A percentile compares a stretch with the other conserved stretches of the same genome.
Conservation (phyloP, 2,888 invertebrate genomes). For the Argyresthia albistria region DNA sequence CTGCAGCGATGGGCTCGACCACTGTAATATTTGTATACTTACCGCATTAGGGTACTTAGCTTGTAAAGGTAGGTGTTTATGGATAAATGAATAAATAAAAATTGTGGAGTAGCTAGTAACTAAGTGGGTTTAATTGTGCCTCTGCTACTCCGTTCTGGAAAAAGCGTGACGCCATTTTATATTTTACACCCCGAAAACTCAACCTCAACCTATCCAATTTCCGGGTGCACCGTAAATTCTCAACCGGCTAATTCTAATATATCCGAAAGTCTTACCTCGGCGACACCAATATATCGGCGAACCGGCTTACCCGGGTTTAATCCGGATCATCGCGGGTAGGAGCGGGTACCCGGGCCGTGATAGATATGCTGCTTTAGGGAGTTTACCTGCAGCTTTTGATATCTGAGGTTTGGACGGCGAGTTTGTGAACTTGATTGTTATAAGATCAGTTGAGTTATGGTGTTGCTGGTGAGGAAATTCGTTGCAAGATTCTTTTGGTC, state of each 20-base stretch:
- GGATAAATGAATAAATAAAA: no score
- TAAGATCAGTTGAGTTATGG: background rate
- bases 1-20: no score
- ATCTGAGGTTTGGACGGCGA: background rate
- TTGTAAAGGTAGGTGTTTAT: no score
- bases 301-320: slow-evolving; percentile 25
- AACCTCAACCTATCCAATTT: background rate
- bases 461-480: no score
- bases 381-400: background rate
- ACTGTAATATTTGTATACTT: no score
- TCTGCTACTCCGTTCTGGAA: no score
- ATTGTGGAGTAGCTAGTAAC: no score
- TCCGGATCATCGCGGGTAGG: slow-evolving; percentile 25
- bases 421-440: background rate
- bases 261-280: background rate
- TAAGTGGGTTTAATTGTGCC: no score
- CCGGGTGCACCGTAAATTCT: background rate
- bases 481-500: no score
- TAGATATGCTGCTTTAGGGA: background rate
- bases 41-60: no score
- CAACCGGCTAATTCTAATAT: slow-evolving; percentile 1
- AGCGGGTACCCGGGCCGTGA: slow-evolving; percentile 4
- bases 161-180: no score
- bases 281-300: slow-evolving; percentile 24
- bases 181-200: background rate